Base-by-base conservation (phyloP, 2,797 vertebrate species). In the Tamandua tetradactyla region DNA sequence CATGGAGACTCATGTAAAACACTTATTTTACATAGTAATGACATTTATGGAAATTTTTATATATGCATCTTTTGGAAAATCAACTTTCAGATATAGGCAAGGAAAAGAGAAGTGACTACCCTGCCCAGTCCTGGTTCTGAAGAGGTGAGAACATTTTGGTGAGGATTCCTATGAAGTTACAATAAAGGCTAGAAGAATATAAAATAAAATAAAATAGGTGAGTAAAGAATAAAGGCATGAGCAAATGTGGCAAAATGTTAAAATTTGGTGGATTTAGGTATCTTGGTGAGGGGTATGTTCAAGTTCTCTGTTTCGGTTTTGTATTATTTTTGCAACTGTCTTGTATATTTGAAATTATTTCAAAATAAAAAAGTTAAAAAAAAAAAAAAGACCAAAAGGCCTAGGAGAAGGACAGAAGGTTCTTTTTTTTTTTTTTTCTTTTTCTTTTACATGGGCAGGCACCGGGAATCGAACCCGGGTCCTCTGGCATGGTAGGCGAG, bases 11-110 rank as follows among this genome's bases (percentile, higher is more conserved):
- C 20, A 22, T 18, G n/a, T 5, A 87, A 89, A 78, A 75, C 40
- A 92, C 55, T 69, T 90, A 76, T 35, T 96, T 96, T 93, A 93
- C 40, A 35, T 76, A 94, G 59, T 64, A 85, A 89, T 76, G 40
- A 85, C 27, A 94, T 90, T 95, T 94, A 83, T 4, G 52, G 57
- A 55, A 52, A 74, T 94, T 55, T 78, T 85, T 30, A 27, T 79
- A 89, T 44, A 62, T 59, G 42, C 13, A 62, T 64, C n/a, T 82
- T 87, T 88, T 87, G 44, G 61, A 52, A 92, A 85, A 69, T 42
- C 40, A 94, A 75, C 72, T 95, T 94, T 92, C 49, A 87, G 86
- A 84, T 87, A 83, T 32, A 87, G 61, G 61, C 40, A 89, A 94
- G 52, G 66, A 81, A 94, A 84, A 87, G 42, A 83, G 86, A 87